Percentiles rank a stretch among this genome's conserved stretches.
Conservation (phyloP, 2,888 invertebrate genomes). For the Pristionchus exspectatus region DNA sequence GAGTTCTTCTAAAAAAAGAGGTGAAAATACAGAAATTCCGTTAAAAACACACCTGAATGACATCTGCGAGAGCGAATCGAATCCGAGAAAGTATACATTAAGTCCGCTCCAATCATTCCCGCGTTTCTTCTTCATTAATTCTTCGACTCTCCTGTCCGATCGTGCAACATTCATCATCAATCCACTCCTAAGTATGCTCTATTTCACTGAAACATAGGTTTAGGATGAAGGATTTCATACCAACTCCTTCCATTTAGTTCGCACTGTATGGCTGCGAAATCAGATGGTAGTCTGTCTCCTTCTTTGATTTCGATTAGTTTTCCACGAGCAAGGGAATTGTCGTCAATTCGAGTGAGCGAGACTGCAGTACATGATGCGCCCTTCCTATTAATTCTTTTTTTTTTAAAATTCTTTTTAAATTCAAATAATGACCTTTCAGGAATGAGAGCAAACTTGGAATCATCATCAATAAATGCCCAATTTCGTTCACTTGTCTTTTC, state of each 20-base stretch:
- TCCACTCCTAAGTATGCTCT: conserved; percentile 58
- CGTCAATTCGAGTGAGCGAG: conserved; percentile 61
- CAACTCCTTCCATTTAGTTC: conserved; percentile 59
- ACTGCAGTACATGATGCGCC: conserved; percentile 60
- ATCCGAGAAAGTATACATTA: conserved; percentile 83
- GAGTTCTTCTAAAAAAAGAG: conserved; percentile 86
- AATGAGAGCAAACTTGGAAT: conserved; percentile 66
- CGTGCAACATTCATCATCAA: conserved; percentile 60
- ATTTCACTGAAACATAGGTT: not conserved
- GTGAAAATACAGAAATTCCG: no score
- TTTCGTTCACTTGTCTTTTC: conserved; percentile 58
- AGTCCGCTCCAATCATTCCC: conserved; percentile 58
- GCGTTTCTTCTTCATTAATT: conserved; percentile 45
- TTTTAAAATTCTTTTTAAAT: no score
- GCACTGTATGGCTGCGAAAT: conserved; percentile 59
- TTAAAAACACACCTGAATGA: conserved; percentile 85
- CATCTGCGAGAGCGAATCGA: conserved; percentile 91
- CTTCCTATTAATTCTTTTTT: no score
- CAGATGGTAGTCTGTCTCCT: conserved; percentile 52
- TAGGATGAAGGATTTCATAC: no score
- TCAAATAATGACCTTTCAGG: conserved; percentile 57
- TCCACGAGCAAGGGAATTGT: conserved; percentile 59
- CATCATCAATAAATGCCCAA: conserved; percentile 71
- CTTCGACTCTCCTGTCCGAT: not conserved
- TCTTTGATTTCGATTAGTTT: conserved; percentile 53